A percentile compares a stretch with the other conserved stretches of the same genome.
Evolutionary conservation across 2,113 vertebrate genomes (phyloP).

Genomic region (Pelobates fuscus): DNA sequence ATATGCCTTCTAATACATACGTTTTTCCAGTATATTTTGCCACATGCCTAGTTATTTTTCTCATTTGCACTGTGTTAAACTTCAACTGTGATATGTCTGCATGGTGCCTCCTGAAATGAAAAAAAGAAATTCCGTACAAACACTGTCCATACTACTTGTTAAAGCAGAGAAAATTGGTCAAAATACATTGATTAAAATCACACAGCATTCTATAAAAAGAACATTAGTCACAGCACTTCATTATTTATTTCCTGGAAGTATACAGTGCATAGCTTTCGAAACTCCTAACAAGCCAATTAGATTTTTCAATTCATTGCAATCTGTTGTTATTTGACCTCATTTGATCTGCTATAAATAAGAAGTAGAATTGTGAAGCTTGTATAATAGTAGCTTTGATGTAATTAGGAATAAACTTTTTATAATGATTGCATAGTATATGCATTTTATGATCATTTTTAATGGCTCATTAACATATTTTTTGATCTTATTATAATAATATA

Average conservation of each 20-base stretch:
- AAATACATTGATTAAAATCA: slow-evolving; percentile 9
- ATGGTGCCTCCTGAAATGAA: background rate
- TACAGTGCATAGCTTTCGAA: slow-evolving; percentile 16
- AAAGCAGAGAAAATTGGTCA: background rate
- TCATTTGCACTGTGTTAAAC: background rate
- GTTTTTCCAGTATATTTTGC: background rate
- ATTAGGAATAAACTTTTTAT: slow-evolving; percentile 42
- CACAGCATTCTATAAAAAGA: slow-evolving; percentile 2
- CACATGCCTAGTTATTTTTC: background rate
- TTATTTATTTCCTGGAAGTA: slow-evolving; percentile 46
- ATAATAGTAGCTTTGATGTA: slow-evolving; percentile 30
- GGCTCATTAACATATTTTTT: background rate
- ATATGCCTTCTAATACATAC: no score
- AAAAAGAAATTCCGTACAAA: background rate
- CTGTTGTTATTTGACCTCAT: slow-evolving; percentile 41
- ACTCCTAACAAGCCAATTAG: slow-evolving; percentile 56
- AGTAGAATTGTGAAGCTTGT: background rate
- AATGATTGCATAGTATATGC: background rate
- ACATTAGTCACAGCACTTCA: slow-evolving; percentile 27
- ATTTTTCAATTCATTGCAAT: slow-evolving; percentile 48
- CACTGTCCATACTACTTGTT: background rate
- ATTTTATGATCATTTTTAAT: background rate
- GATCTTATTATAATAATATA: no score
- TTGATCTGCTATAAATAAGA: slow-evolving; percentile 48
- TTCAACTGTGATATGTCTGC: background rate